phyloP scores from a whole-genome alignment of 2,113 vertebrate species.

The Malurus elegans region DNA sequence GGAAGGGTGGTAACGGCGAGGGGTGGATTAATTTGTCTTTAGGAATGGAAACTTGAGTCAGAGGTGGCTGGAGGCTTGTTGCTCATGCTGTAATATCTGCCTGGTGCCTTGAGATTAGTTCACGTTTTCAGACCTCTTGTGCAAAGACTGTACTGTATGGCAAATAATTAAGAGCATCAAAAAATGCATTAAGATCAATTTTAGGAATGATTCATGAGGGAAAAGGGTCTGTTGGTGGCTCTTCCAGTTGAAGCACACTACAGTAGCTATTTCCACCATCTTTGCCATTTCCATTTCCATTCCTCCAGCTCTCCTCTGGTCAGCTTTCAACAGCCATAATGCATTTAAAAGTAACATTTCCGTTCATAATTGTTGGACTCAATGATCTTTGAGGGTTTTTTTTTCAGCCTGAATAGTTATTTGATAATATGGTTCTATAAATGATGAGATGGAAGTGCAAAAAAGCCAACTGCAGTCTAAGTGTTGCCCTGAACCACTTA shows the following conservation, averaged over 20 bases:
- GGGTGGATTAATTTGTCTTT: not conserved
- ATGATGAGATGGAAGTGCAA: not conserved
- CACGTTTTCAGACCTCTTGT: not conserved
- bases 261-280: rapidly evolving
- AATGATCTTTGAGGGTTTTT: not conserved
- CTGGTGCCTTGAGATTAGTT: not conserved
- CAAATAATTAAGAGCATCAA: not conserved
- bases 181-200: not conserved
- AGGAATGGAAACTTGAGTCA: slow-evolving; percentile 17
- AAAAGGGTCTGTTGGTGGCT: not conserved
- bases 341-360: not conserved
- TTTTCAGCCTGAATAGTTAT: not conserved
- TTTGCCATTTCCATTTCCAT: not conserved
- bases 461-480: not conserved
- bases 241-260: not conserved
- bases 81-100: not conserved
- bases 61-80: not conserved
- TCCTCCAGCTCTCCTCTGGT: not conserved
- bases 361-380: not conserved
- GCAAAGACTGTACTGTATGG: not conserved
- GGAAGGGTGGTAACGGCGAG: not conserved
- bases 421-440: not conserved
- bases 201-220: not conserved
- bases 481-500: not conserved
- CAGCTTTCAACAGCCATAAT: not conserved